A percentile compares a stretch with the other conserved stretches of the same genome.
phyloP scores from a whole-genome alignment of 2,113 vertebrate species.

The Microcebus murinus region DNA sequence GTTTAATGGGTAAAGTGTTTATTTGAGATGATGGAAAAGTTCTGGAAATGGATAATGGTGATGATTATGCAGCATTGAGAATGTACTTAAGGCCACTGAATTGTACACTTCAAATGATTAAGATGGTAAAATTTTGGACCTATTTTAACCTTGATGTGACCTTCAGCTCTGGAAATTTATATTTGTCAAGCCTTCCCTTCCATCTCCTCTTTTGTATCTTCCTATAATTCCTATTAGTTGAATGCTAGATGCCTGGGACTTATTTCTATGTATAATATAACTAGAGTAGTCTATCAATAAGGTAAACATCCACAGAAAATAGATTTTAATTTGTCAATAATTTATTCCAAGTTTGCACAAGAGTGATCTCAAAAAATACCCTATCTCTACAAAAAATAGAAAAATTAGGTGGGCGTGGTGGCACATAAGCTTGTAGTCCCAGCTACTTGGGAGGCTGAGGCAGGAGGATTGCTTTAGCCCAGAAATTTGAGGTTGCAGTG shows the following conservation, averaged over 20 bases:
- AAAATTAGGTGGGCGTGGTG: no score
- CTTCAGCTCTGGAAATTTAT: conserved; percentile 10
- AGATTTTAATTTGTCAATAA: conserved; percentile 9
- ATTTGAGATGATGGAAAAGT: background rate
- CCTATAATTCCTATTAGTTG: background rate
- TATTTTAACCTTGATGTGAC: background rate
- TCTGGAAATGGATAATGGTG: background rate
- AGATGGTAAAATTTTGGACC: background rate
- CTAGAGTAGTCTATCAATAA: background rate
- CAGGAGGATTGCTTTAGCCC: no score
- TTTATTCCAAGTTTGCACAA: background rate
- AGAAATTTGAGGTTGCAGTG: no score
- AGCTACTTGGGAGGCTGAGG: no score
- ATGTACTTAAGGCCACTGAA: background rate
- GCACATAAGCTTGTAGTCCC: no score
- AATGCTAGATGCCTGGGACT: background rate
- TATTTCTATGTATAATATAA: background rate
- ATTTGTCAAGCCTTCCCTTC: background rate
- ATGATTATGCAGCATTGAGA: background rate
- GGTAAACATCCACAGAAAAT: background rate
- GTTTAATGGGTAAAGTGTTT: background rate
- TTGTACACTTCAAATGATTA: background rate
- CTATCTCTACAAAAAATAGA: no score
- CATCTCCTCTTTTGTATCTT: background rate
- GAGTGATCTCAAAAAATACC: no score